Base-by-base conservation (phyloP, 2,113 vertebrate genomes). In the Malurus cyaneus region DNA sequence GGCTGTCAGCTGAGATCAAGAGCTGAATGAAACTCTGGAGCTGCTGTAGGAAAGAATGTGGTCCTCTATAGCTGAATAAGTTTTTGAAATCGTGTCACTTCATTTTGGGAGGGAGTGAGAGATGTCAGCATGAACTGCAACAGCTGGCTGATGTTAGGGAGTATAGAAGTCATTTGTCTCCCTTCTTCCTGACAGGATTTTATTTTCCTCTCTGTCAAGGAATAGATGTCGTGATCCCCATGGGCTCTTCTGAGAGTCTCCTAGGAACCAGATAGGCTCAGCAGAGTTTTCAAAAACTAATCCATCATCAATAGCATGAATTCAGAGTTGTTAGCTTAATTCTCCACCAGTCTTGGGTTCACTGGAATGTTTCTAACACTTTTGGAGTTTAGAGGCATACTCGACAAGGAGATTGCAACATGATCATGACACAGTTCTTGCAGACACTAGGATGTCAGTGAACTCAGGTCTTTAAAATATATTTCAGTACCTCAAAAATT, bases 361-460 rank as follows among this genome's bases (percentile, higher is more conserved):
- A 76, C 41, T 88, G 84, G 76, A 96, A 61, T 86, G 36, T 88
- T 96, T 92, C 81, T 89, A 94, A 93, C 46, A 44, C 72, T 69
- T 94, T 18, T 61, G 54, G 64, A 53, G 67, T 79, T 96, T 92
- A 91, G 36, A 39, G 54, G 29, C 74, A 31, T 85, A 47, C 70
- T 78, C 96, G 92, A 76, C 26, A 88, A 85, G 73, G 66, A 61
- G 85, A 90, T 91, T 96, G 16, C 74, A 95, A 87, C 72, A 79
- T 70, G 49, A 92, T 61, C 82, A 70, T 2, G 31, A 78, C 76
- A 31, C 50, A 82, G 78, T 91, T 87, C 95, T 96, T 94, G 90
- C 65, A 94, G 56, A 89, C 65, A 80, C n/a, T 79, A 73, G 70
- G 88, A 78, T 93, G 79, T 97, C 54, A 91, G 91, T 93, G 92